A percentile compares a stretch with the other conserved stretches of the same genome.
These are phyloP conservation scores for Rosalia funebris DNA, from an alignment of 2,888 invertebrate species.

Conservation along the genomic window DNA sequence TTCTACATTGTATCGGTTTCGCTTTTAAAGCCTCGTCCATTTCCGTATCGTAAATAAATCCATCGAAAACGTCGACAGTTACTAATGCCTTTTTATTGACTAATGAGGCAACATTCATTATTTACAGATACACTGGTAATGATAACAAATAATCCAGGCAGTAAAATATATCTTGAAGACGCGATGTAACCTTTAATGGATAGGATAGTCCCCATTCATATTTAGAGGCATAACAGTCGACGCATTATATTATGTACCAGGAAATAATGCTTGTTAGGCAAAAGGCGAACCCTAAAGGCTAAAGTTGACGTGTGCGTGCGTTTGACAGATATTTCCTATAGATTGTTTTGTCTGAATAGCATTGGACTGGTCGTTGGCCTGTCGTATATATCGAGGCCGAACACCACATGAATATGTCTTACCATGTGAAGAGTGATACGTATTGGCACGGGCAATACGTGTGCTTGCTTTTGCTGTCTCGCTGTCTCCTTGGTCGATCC, in stretches of 20 bases:
- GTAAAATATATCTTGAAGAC: constrained; percentile 10
- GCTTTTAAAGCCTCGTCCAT: neutral
- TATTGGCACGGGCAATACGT: constrained; percentile 26
- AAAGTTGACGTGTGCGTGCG: constrained; percentile 42
- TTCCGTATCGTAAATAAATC: constrained; percentile 3
- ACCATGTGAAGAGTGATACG: constrained; percentile 34
- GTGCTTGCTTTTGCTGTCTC: constrained; percentile 41
- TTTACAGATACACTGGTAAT: constrained; percentile 4
- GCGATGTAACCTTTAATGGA: neutral
- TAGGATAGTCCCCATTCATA: constrained; percentile 8
- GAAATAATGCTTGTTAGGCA: constrained; percentile 28
- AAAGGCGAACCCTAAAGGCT: constrained; percentile 36
- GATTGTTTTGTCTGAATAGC: constrained; percentile 55
- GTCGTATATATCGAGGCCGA: constrained; percentile 59
- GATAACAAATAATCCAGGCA: constrained; percentile 7
- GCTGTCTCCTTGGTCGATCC: constrained; percentile 53
- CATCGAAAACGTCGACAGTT: constrained; percentile 4
- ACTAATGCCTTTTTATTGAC: constrained; percentile 4
- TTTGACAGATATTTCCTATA: constrained; percentile 48
- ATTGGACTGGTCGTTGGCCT: constrained; percentile 61
- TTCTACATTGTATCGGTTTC: neutral
- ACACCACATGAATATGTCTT: constrained; percentile 46
- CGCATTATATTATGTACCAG: constrained; percentile 19
- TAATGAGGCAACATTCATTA: constrained; percentile 8
- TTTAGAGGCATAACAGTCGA: constrained; percentile 4